These are phyloP conservation scores for Brachyptera risi DNA, from an alignment of 2,888 invertebrate species.

Conservation along the genomic window DNA sequence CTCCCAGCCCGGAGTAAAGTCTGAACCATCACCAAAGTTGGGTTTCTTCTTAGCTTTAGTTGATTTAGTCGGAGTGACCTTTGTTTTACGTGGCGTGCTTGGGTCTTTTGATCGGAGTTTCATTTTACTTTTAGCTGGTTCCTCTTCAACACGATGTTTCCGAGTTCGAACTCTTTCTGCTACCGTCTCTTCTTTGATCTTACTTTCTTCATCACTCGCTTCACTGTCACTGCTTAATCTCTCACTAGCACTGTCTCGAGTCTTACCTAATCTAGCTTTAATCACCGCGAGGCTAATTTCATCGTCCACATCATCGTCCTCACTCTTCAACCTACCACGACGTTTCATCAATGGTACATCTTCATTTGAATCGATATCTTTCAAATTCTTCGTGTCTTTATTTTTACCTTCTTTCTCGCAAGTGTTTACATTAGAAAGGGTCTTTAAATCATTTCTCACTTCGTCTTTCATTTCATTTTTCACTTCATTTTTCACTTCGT, in stretches of 20 bases:
- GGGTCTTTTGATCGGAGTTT: slow-evolving; percentile 41
- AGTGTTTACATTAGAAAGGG: slow-evolving; percentile 33
- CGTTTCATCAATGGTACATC: slow-evolving; percentile 28
- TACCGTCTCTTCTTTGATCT: slow-evolving; percentile 39
- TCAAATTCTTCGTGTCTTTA: slow-evolving; percentile 31
- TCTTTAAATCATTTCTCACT: slow-evolving; percentile 40
- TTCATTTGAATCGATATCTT: slow-evolving; percentile 43
- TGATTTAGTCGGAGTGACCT: slow-evolving; percentile 36
- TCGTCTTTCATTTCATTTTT: slow-evolving; percentile 29
- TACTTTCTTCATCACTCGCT: slow-evolving; percentile 38
- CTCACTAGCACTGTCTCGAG: slow-evolving; percentile 20
- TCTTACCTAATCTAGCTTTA: slow-evolving; percentile 40
- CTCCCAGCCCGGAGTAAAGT: slow-evolving; percentile 76
- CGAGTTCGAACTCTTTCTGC: slow-evolving; percentile 42
- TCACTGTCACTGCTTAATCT: slow-evolving; percentile 45
- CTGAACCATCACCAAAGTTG: slow-evolving; percentile 62
- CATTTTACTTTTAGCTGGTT: slow-evolving; percentile 39
- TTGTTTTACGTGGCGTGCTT: slow-evolving; percentile 30
- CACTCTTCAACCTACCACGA: slow-evolving; percentile 23
- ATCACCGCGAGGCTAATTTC: slow-evolving; percentile 42
- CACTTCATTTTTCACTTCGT: slow-evolving; percentile 25
- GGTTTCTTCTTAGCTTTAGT: slow-evolving; percentile 23
- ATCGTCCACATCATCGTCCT: slow-evolving; percentile 37
- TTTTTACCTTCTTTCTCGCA: neutral
- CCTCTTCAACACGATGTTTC: slow-evolving; percentile 39